Evolutionary conservation across 1,140 invertebrate genomes (phyloP).

Genomic region (Achroia grisella): DNA sequence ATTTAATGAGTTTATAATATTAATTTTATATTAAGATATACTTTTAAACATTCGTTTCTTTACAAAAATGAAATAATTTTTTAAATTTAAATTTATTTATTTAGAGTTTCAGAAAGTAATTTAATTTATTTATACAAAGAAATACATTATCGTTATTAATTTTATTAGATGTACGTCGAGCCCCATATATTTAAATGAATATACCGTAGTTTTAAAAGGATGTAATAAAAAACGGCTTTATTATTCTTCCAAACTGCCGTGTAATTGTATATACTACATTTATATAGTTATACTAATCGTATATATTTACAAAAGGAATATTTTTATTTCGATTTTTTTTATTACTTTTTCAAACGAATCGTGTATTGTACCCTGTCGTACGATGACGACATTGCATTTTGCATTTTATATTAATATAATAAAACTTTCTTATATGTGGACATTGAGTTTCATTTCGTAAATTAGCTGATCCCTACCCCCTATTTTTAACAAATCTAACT

Average conservation of each 20-base stretch:
- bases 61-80: too few relatives aligned
- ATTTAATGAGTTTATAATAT: too few relatives aligned
- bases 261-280: constrained; percentile 25
- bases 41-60: too few relatives aligned
- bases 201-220: background rate
- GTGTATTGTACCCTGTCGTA: constrained; percentile 14
- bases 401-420: constrained; percentile 69
- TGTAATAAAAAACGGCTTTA: constrained; percentile 4
- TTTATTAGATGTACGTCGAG: background rate
- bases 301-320: constrained; percentile 26
- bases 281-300: constrained; percentile 31
- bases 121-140: background rate
- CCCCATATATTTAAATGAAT: background rate
- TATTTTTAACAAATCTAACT: too few relatives aligned
- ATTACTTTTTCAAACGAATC: constrained; percentile 30
- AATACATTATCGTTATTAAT: background rate
- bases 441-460: constrained; percentile 11
- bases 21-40: too few relatives aligned
- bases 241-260: constrained; percentile 15
- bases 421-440: constrained; percentile 68
- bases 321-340: constrained; percentile 24
- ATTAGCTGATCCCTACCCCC: too few relatives aligned
- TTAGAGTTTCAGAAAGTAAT: background rate
- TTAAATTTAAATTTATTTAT: too few relatives aligned
- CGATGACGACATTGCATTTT: constrained; percentile 44